Conservation (phyloP, 1,140 invertebrate genomes). For the Leguminivora glycinivorella region DNA sequence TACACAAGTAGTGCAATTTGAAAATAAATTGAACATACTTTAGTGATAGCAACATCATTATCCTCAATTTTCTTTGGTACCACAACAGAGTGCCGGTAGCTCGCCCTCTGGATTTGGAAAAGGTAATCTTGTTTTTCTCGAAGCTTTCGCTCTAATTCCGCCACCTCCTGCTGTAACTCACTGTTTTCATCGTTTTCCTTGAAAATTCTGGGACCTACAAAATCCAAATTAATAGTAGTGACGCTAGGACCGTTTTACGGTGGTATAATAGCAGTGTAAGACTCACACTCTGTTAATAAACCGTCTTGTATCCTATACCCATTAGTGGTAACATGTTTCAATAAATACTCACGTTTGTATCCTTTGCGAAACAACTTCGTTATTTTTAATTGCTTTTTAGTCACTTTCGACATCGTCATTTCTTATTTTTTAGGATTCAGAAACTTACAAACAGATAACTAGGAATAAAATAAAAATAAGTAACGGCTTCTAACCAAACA, state of each 20-base stretch:
- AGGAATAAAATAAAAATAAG: neutral
- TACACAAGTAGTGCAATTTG: no score
- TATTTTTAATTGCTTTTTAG: constrained; percentile 53
- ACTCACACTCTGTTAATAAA: neutral
- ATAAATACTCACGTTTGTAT: constrained; percentile 5
- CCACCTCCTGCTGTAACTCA: constrained; percentile 54
- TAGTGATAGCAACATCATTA: constrained; percentile 49
- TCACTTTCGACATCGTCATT: constrained; percentile 24
- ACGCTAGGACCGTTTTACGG: constrained; percentile 10
- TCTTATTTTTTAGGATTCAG: neutral
- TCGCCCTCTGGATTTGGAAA: constrained; percentile 62
- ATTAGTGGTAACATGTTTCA: neutral
- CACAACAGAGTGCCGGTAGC: constrained; percentile 45
- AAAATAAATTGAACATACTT: constrained; percentile 41
- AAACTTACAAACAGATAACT: neutral
- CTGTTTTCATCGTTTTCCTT: constrained; percentile 50
- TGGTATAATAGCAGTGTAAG: neutral
- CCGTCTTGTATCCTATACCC: neutral
- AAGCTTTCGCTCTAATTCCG: constrained; percentile 50
- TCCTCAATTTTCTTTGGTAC: constrained; percentile 46
- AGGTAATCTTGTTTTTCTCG: constrained; percentile 58
- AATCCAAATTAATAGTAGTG: constrained; percentile 10
- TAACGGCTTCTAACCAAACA: neutral
- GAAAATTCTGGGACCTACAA: constrained; percentile 35
- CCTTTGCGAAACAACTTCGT: constrained; percentile 60